Percentiles rank a stretch among this genome's conserved stretches.
Conservation (phyloP, 2,797 vertebrate species). For the Neolamprologus multifasciatus region DNA sequence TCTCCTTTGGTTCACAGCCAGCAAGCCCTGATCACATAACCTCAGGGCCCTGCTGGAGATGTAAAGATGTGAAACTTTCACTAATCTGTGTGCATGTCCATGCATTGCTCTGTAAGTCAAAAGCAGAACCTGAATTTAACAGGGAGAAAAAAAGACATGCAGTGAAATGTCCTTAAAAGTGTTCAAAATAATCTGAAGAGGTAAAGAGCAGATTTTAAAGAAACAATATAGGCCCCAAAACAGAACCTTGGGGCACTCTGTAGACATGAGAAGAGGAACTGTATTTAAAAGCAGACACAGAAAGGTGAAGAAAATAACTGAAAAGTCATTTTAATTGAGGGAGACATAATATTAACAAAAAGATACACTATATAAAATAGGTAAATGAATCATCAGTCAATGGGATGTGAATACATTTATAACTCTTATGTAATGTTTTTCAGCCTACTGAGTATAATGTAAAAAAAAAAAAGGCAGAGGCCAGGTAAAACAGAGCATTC, state of each 20-base stretch:
- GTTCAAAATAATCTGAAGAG: not conserved
- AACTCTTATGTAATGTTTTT: not conserved
- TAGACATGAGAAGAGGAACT: not conserved
- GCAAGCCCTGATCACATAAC: not conserved
- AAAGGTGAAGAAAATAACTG: not conserved
- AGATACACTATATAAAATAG: not conserved
- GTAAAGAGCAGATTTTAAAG: not conserved
- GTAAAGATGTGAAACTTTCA: not conserved
- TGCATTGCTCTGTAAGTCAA: not conserved
- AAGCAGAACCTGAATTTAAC: not conserved
- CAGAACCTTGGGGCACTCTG: not conserved
- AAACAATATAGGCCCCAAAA: not conserved
- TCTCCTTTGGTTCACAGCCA: not conserved
- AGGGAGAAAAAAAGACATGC: not conserved
- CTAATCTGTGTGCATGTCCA: not conserved
- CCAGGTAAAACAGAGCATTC: not conserved
- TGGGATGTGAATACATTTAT: not conserved
- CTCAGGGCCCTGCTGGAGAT: not conserved
- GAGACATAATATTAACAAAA: not conserved
- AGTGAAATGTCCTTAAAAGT: not conserved
- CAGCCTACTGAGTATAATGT: not conserved
- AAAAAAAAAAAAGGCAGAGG: not conserved
- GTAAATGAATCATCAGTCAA: not conserved
- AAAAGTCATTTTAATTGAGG: not conserved
- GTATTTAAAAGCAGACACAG: not conserved